A percentile compares a stretch with the other conserved stretches of the same genome.
Evolutionary conservation across 1,140 invertebrate species (phyloP).

Genomic region (Drosophila willistoni): DNA sequence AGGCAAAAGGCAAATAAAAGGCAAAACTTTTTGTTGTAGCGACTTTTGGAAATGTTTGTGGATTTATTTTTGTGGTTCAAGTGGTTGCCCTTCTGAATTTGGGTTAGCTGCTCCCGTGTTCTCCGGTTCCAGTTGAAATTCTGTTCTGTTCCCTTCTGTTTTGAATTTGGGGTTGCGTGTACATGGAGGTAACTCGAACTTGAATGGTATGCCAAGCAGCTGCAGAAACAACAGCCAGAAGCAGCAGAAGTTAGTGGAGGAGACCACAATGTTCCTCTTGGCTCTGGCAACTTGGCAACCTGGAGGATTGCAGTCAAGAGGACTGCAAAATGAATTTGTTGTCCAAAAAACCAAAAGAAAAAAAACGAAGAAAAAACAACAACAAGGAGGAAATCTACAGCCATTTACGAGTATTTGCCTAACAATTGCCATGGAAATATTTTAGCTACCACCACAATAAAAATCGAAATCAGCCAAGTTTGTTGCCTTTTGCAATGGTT

Average conservation of each 20-base stretch:
- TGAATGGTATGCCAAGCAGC: slow-evolving; percentile 52
- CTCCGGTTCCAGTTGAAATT: not conserved
- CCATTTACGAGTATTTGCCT: slow-evolving; percentile 10
- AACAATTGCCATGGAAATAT: slow-evolving; percentile 38
- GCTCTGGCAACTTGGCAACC: slow-evolving; percentile 26
- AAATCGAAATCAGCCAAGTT: slow-evolving; percentile 76
- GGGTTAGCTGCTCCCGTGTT: slow-evolving; percentile 34
- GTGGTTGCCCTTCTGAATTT: slow-evolving; percentile 32
- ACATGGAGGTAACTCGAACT: slow-evolving; percentile 2
- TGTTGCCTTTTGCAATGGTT: slow-evolving; percentile 34
- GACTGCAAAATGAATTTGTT: slow-evolving; percentile 63
- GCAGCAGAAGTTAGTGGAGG: not conserved
- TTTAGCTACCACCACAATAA: slow-evolving; percentile 37
- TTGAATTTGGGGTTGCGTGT: not conserved
- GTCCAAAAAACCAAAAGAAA: not conserved
- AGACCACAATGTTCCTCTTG: not conserved
- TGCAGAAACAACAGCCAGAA: slow-evolving; percentile 17
- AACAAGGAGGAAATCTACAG: slow-evolving; percentile 7
- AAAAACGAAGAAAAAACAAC: not conserved
- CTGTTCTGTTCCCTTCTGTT: not conserved
- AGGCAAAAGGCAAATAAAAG: slow-evolving; percentile 14
- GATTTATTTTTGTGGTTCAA: slow-evolving; percentile 56
- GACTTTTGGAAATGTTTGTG: slow-evolving; percentile 45
- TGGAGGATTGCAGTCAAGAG: slow-evolving; percentile 48
- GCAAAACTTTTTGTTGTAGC: slow-evolving; percentile 42